Evolutionary conservation across 2,113 vertebrate species (phyloP), one percentile per base, ranked within the genome.

Genomic region (Neodontobutis hainanensis): DNA sequence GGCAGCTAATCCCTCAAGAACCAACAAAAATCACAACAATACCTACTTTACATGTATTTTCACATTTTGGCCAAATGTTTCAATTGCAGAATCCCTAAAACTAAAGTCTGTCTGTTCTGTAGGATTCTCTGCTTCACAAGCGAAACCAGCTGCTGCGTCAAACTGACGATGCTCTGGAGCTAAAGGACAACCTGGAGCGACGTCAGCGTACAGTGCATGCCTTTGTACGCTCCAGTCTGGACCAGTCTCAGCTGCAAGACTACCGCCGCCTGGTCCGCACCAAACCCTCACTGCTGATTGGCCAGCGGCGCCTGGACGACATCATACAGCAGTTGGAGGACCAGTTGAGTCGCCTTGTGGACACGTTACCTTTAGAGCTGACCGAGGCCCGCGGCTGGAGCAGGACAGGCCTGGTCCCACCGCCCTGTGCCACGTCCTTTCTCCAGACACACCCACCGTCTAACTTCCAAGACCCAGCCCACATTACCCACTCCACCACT

Each of bases 161-260:
- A 90, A 96, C 95, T 0, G 95, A 98, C 65, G 97, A 99, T 0
- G 97, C 97, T 9, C 86, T 93, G 5, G 97, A 99, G 75, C 94
- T 99, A 58, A 99, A 98, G 93, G 96, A 99, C 81, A 98, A 98
- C 86, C 86, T 99, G 35, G 97, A 99, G 78, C 95, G 96, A 0
- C 92, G 97, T 15, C 94, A 96, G 64, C 92, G 92, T 0, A 88
- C 95, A 35, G 96, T 99, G 45, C 80, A 94, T 76, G 87, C 89
- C 63, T 95, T 99, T 85, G 90, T 99, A 83, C 85, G 90, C 46
- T 87, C 90, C 64, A 94, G 95, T 92, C 91, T 99, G 48, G 93
- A 88, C 0, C 80, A 79, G 4, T 82, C 90, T 0, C 94, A 99
- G 75, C 94, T 99, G 19, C 92, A 86, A 35, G 94, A 96, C 65